Evolutionary conservation across 2,888 invertebrate species (phyloP), one percentile per base, ranked within the genome.

Genomic region (Bellardia pandia): DNA sequence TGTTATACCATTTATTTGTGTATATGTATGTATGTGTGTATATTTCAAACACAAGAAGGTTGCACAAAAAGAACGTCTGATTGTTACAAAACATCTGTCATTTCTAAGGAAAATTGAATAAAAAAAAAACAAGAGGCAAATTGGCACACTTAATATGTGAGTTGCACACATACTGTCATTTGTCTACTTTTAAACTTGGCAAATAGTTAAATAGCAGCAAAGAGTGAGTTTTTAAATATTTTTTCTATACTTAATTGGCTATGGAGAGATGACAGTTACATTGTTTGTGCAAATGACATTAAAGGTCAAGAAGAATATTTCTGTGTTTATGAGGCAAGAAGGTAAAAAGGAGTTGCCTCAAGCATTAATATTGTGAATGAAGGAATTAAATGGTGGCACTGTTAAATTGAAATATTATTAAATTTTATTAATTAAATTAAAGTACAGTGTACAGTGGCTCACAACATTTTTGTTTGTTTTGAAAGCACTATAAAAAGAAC

Each of bases 41-140:
- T 62, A 40, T 33, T 16, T 42, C 64, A 8, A 42, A 42, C 11
- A 42, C n/a, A 40, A 30, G 16, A 13, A 68, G 68, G 69, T 69
- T 58, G 48, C 8, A 48, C 14, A 69, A 58, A 69, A 58, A 58
- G 60, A 69, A 37, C 23, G 5, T 37, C 2, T 30, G n/a, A 51
- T 37, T 62, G 37, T 71, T 7, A 53, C 2, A n/a, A 40, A 60
- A 51, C 58, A 53, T 48, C 51, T 79, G 60, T 62, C 40, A 69
- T 30, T 51, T 51, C 7, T 14, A 23, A 4, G 23, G 37, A 4
- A 69, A 60, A 23, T 58, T 42, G 14, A 23, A 11, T 23, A 23
- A 23, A 23, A 23, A 23, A 23, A 68, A 48, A 30, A 68, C 3
- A 14, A 48, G 48, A 9, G 33, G 37, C 2, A 37, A 37, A 6